phyloP scores from a whole-genome alignment of 1,140 invertebrate genomes.

The Nephotettix cincticeps region DNA sequence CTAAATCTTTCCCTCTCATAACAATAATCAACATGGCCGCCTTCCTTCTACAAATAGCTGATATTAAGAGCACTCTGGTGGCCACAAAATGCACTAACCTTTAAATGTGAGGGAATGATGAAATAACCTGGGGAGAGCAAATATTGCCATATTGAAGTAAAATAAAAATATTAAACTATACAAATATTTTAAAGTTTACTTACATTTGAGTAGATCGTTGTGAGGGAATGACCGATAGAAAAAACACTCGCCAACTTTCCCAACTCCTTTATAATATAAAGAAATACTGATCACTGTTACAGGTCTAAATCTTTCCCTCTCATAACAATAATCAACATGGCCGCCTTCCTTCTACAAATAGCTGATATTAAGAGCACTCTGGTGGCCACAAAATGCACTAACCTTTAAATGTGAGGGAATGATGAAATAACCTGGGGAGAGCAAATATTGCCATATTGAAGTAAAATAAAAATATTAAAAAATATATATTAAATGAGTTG shows the following conservation, averaged over 20 bases:
- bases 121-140: background rate
- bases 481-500: background rate
- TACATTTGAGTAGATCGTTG: background rate
- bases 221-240: background rate
- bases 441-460: background rate
- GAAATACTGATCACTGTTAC: background rate
- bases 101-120: constrained; percentile 9
- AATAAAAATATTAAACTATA: background rate
- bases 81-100: background rate
- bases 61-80: background rate
- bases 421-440: background rate
- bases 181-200: background rate
- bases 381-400: background rate
- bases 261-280: background rate
- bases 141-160: background rate
- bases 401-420: background rate
- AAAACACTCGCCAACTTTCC: background rate
- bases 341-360: background rate
- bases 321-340: background rate
- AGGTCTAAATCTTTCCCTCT: background rate
- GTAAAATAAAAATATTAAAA: background rate
- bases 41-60: background rate
- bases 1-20: background rate
- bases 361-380: background rate
- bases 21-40: background rate